A percentile compares a stretch with the other conserved stretches of the same genome.
Evolutionary conservation across 2,888 invertebrate genomes (phyloP).

Genomic region (Epiblema foenella): DNA sequence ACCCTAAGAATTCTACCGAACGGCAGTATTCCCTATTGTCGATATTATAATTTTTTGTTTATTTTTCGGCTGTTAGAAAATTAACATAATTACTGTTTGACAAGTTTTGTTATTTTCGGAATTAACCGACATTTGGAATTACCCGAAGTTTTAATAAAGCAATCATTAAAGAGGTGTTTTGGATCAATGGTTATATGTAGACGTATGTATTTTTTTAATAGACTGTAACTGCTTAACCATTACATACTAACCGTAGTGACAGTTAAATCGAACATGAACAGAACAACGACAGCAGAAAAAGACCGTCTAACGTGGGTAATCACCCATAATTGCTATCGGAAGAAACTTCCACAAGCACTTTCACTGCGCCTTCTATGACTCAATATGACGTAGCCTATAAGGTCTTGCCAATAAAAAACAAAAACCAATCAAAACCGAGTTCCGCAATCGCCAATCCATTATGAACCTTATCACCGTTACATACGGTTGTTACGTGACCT

Average conservation of each 20-base stretch:
- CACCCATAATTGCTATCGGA: slow-evolving; percentile 28
- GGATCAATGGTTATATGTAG: too few relatives aligned
- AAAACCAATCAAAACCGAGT: slow-evolving; percentile 34
- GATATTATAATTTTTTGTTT: too few relatives aligned
- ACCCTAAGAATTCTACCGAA: too few relatives aligned
- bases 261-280: background rate
- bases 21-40: too few relatives aligned
- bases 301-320: background rate
- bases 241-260: background rate
- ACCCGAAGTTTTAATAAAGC: too few relatives aligned
- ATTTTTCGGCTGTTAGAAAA: too few relatives aligned
- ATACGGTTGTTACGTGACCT: slow-evolving; percentile 21
- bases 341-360: slow-evolving; percentile 34
- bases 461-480: slow-evolving; percentile 30
- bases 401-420: slow-evolving; percentile 35
- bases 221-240: too few relatives aligned
- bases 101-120: too few relatives aligned
- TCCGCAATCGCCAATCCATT: slow-evolving; percentile 16
- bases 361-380: slow-evolving; percentile 34
- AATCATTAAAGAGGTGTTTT: too few relatives aligned
- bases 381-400: slow-evolving; percentile 29
- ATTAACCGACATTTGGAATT: too few relatives aligned
- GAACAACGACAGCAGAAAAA: background rate
- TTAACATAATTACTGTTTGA: too few relatives aligned
- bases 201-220: too few relatives aligned